phyloP scores from a whole-genome alignment of 2,797 vertebrate genomes.

The Malacoctenus gilli region DNA sequence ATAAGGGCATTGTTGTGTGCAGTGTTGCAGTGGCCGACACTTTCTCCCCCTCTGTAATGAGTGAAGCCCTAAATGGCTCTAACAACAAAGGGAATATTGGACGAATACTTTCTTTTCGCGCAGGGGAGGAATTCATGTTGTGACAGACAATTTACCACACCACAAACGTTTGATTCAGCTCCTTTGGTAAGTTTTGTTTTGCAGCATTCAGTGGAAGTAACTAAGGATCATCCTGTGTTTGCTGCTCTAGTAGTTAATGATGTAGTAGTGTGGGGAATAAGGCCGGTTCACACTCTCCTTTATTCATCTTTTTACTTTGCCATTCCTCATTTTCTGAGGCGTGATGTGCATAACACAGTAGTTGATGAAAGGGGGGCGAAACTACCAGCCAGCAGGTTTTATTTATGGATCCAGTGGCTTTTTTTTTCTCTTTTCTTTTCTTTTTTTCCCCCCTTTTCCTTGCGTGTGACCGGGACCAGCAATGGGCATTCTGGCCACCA shows the following conservation, averaged over 20 bases:
- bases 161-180: slow-evolving; percentile 52
- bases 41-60: slow-evolving; percentile 33
- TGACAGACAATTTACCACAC: slow-evolving; percentile 32
- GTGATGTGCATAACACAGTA: slow-evolving; percentile 65
- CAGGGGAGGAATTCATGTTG: slow-evolving; percentile 27
- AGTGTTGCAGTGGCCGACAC: neutral
- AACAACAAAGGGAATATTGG: slow-evolving; percentile 37
- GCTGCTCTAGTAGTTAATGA: slow-evolving; percentile 69
- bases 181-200: slow-evolving; percentile 49
- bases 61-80: slow-evolving; percentile 27
- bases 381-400: slow-evolving; percentile 78
- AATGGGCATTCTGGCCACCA: slow-evolving; percentile 76
- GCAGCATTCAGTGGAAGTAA: slow-evolving; percentile 45
- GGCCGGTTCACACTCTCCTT: slow-evolving; percentile 39
- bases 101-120: slow-evolving; percentile 23
- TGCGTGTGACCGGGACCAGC: slow-evolving; percentile 70
- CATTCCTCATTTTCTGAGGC: slow-evolving; percentile 66
- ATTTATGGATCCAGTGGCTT: slow-evolving; percentile 76
- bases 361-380: slow-evolving; percentile 76
- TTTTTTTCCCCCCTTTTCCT: too few species aligned
- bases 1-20: slow-evolving; percentile 44
- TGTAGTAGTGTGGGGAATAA: slow-evolving; percentile 64
- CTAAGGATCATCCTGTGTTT: slow-evolving; percentile 49
- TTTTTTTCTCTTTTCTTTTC: slow-evolving; percentile 9
- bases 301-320: slow-evolving; percentile 69